Base-by-base conservation (phyloP, 2,888 invertebrate species). In the Acanthococcus lagerstroemiae region DNA sequence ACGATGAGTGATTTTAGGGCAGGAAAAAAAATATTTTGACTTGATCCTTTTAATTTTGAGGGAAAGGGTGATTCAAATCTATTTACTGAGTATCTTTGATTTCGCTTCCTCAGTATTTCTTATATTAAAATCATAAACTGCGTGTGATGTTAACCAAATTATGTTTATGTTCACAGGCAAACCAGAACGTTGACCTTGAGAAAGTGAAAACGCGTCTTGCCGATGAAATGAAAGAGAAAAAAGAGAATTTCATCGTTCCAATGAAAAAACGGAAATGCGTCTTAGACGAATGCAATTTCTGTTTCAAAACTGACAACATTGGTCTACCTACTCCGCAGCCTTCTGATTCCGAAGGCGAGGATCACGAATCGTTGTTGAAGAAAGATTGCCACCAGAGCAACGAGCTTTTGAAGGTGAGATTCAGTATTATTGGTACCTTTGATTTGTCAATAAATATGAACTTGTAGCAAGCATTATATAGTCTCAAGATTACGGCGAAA, bases 261-360 rank as follows among this genome's bases (percentile, higher is more conserved):
- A 48, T 67, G 54, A 60, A 58, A 22, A 66, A 57, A 66, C 26
- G 57, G 19, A 54, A 65, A 30, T 66, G 57, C 24, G 44, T 66
- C 22, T 12, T 66, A 22, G 46, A 69, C 44, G 57, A 65, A 45
- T 63, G 58, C n/a, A 9, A 45, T 12, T 19, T 45, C 21, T 60
- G 60, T 48, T 27, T 12, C 12, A 45, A 63, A 46, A 65, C 19
- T 22, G 60, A 19, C 44, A 61, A 26, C 45, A 79, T 69, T 63
- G 72, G 79, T 65, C 77, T 80, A 71, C 82, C 88, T 66, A 91
- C 91, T 3, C 91, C 91, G 0, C 89, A 90, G 76, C 87, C 89
- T 21, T 90, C 90, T 0, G 91, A 92, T 76, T 88, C 88, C 0
- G 91, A 91, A 78, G 76, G 77, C 67, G 71, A 76, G 74, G 84